Evolutionary conservation across 1,140 invertebrate genomes (phyloP), one percentile per base, ranked within the genome.

Genomic region (Zaprionus ornatus): DNA sequence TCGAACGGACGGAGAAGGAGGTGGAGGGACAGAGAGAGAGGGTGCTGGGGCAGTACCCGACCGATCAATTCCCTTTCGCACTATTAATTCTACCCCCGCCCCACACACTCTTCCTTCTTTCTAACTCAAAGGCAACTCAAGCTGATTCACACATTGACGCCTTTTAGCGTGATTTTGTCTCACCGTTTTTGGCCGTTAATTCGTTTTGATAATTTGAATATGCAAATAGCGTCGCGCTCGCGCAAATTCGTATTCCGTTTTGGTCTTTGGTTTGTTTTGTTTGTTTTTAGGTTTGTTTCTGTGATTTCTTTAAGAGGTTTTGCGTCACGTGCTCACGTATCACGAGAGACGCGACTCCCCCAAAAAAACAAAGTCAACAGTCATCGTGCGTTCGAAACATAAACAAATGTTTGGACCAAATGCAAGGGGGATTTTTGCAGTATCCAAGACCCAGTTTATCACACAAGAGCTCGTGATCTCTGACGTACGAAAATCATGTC

Each of bases 301-400:
- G 50, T 32, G 21, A 29, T 75, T 61, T 54, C 19, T 75, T 69
- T 79, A 55, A 87, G 71, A 73, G 55, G 19, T 64, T 87, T 77
- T 87, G 68, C 84, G 84, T 84, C 84, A 87, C 84, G 84, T 88
- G 84, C 50, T 48, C 70, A 40, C 4, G 29, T 77, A 66, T 80
- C 84, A 71, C 77, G 68, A 10, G 1, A 66, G 23, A 21, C 40
- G 42, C 60, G 23, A 29, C 23, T 15, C 25, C 17, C 45, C 3
- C 10, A 45, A 40, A 52, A 35, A 63, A 64, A 15, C 35, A 37
- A 56, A 76, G 59, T 48, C 63, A 72, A 65, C 48, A 54, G 66
- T 74, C 72, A 74, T 70, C 59, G 45, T 23, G 10, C 15, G 27
- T 5, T 1, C 23, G 21, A 27, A 40, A 59, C 32, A 62, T 50